Evolutionary conservation across 2,888 invertebrate species (phyloP), one percentile per base, ranked within the genome.

Genomic region (Drosophila pegasa): DNA sequence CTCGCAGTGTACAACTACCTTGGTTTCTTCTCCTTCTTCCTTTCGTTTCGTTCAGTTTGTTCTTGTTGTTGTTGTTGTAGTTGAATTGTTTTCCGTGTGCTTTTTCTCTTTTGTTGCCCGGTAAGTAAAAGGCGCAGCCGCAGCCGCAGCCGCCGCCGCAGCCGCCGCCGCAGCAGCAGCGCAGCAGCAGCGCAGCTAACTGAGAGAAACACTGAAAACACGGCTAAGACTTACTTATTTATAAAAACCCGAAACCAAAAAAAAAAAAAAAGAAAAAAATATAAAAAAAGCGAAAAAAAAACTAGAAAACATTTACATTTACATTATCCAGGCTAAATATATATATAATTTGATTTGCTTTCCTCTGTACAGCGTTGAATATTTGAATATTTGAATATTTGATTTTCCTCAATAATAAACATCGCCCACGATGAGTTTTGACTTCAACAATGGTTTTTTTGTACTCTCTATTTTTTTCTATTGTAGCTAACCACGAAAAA

Each of bases 341-440:
- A 61, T n/a, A 56, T 43, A 43, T 72, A 50, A 76, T 77, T 76
- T 76, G 47, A 73, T 75, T 75, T 75, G 61, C 65, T 70, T 75
- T 75, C 71, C 75, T 75, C 71, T 75, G 75, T 75, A 75, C 71
- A 71, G 75, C 75, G 76, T 74, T 74, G 63, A 62, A 43, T 33
- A 60, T 62, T 54, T 54, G 37, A 22, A 41, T 16, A 41, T 41
- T 59, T 59, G 52, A 73, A 70, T 67, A 70, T 70, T 74, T 74
- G 69, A 65, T 74, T 75, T 71, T 75, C 43, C 66, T 71, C 75
- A 75, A 75, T 72, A 75, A 75, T 75, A 75, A 75, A 75, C 76
- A 75, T 75, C 72, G 63, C 68, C 72, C 68, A 72, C 69, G 76
- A 75, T 75, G 76, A 75, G 71, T 72, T 75, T 75, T 68, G 57